Base-by-base conservation (phyloP, 2,113 vertebrate genomes). In the Atlantisia rogersi region DNA sequence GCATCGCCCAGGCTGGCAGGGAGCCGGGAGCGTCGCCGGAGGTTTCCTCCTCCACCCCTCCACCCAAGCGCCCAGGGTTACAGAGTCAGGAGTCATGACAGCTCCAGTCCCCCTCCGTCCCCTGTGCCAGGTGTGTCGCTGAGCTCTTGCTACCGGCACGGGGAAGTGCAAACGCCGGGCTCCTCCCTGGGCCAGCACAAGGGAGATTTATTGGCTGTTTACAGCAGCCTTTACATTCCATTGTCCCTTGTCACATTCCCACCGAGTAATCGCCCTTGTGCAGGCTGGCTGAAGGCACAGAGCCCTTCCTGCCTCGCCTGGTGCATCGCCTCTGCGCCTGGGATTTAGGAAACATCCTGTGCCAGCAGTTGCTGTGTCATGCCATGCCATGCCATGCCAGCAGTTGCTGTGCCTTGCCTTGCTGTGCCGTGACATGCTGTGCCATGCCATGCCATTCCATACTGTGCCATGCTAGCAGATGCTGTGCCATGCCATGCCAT, bases 401-500 rank as follows among this genome's bases (percentile, higher is more conserved):
- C 15, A 44, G 42, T 44, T 44, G 17, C 44, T 46, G 8, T 24
- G 37, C 62, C 18, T 2, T 22, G 9, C 25, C 7, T 1, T 39
- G 16, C 24, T 11, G 6, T 63, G 25, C 25, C 37, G 6, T 63
- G 25, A 16, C 37, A 11, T 39, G 15, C 44, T 21, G 5, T n/a
- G 9, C 65, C 3, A 2, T 14, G 24, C 44, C 3, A 7, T 68
- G 31, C n/a, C 18, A 35, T 35, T 35, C 35, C 2, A 0, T 48
- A 28, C 21, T 3, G 4, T 12, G 40, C 37, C 4, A 8, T 37
- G 42, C 15, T 3, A 7, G 42, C 42, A 42, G 42, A 16, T 44
- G 32, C 17, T 26, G 5, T 40, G 65, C 20, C 4, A 1, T 35
- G 26, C 26, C 1, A 0, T 21, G 14, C 16, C 1, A 0, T 21